Conservation (phyloP, 2,113 vertebrate species). For the Microcebus tavaratra region DNA sequence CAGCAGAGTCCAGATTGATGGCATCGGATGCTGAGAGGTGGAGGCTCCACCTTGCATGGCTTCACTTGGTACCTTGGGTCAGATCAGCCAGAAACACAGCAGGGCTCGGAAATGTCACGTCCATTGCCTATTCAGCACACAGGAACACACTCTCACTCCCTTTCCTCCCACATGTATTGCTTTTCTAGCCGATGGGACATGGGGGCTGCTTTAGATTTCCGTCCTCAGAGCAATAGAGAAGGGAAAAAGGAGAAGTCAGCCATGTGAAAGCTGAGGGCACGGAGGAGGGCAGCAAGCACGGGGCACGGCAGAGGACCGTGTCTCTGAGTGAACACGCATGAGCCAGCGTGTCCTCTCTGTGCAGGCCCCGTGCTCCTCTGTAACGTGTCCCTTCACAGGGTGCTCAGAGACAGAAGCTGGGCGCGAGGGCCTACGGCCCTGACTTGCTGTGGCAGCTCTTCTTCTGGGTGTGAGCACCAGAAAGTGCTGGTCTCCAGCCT, state of each 20-base stretch:
- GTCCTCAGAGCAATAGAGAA: background rate
- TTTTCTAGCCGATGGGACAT: background rate
- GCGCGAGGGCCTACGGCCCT: rapidly evolving
- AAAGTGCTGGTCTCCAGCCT: background rate
- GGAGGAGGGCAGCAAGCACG: background rate
- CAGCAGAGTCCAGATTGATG: conserved; percentile 17
- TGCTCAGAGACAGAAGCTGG: background rate
- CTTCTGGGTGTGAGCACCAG: background rate
- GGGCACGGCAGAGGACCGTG: no score
- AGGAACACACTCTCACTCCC: background rate
- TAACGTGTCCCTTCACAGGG: rapidly evolving
- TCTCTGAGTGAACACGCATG: background rate
- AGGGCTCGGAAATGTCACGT: background rate
- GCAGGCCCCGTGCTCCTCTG: background rate
- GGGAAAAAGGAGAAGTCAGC: background rate
- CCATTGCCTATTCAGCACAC: background rate
- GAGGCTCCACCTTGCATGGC: background rate
- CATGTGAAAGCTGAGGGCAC: background rate
- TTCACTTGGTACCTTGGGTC: background rate
- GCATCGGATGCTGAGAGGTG: background rate
- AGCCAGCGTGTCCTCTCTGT: background rate
- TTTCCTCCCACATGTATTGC: background rate
- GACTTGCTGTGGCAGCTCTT: background rate
- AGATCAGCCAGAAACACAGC: background rate
- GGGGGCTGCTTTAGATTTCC: background rate